Percentiles rank a stretch among this genome's conserved stretches.
Evolutionary conservation across 2,888 invertebrate species (phyloP).

Genomic region (Pachycephus smyrnensis): DNA sequence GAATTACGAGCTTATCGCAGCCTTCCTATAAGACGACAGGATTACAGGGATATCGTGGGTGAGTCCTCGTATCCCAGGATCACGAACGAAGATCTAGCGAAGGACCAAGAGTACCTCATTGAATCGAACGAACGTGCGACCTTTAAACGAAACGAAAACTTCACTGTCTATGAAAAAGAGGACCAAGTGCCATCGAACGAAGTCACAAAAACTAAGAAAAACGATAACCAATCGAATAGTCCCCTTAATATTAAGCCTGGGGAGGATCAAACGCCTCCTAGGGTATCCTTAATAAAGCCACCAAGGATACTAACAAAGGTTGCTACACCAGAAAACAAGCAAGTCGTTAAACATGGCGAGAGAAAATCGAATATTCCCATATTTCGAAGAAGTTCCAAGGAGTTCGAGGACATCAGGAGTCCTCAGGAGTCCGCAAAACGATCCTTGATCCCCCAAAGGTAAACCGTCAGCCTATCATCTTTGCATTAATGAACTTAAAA

Average conservation of each 20-base stretch:
- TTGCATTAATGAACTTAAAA: not conserved
- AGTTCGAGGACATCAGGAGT: constrained; percentile 62
- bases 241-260: not conserved
- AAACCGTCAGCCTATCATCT: not conserved
- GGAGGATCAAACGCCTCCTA: constrained; percentile 24
- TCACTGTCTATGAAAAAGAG: constrained; percentile 12
- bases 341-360: constrained; percentile 48
- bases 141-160: constrained; percentile 33
- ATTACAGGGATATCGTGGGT: constrained; percentile 46
- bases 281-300: constrained; percentile 53
- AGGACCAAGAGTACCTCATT: constrained; percentile 24
- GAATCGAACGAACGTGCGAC: constrained; percentile 28
- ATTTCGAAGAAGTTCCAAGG: constrained; percentile 56
- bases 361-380: constrained; percentile 62
- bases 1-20: constrained; percentile 73
- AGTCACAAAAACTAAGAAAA: constrained; percentile 32
- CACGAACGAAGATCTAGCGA: not conserved
- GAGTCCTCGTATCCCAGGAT: not conserved
- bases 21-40: constrained; percentile 70
- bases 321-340: constrained; percentile 36
- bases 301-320: constrained; percentile 50
- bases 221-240: constrained; percentile 11
- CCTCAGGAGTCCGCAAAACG: constrained; percentile 60
- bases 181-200: constrained; percentile 34
- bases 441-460: constrained; percentile 64